These are phyloP conservation scores for Anaspis maculata DNA, from an alignment of 2,888 invertebrate genomes.

Conservation along the genomic window DNA sequence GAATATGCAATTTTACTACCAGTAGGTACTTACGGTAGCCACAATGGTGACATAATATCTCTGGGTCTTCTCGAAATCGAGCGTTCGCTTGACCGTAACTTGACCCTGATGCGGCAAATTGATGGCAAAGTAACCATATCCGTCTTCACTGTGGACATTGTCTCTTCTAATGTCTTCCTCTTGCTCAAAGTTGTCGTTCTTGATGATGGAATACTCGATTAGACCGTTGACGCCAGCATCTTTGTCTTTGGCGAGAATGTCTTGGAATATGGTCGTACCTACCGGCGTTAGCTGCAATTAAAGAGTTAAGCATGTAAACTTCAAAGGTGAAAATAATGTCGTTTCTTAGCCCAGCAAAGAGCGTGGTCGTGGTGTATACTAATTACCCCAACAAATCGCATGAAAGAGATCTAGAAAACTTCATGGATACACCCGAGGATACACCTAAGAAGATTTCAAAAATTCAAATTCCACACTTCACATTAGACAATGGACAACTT, in stretches of 20 bases:
- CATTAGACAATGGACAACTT: too few species aligned
- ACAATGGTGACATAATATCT: constrained; percentile 81
- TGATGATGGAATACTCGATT: constrained; percentile 76
- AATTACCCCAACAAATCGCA: too few species aligned
- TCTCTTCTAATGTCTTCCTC: constrained; percentile 51
- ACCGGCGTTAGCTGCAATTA: constrained; percentile 71
- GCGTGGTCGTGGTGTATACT: too few species aligned
- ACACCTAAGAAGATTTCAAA: too few species aligned
- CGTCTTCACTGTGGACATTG: constrained; percentile 61
- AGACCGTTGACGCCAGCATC: constrained; percentile 85
- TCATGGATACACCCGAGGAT: too few species aligned
- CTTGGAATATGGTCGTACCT: constrained; percentile 77
- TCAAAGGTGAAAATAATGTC: neutral
- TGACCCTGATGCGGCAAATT: constrained; percentile 83
- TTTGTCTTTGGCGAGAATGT: constrained; percentile 69
- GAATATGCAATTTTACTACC: too few species aligned
- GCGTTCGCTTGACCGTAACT: constrained; percentile 74
- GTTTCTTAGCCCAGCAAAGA: neutral
- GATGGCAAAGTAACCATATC: constrained; percentile 76
- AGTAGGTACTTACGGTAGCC: constrained; percentile 83
- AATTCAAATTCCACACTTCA: too few species aligned
- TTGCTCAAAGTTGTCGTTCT: constrained; percentile 51
- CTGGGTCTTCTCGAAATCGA: constrained; percentile 84
- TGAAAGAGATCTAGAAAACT: too few species aligned
- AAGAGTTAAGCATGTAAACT: constrained; percentile 4